These are phyloP conservation scores for Alentia gelatinosa DNA, from an alignment of 2,888 invertebrate species.

Conservation along the genomic window DNA sequence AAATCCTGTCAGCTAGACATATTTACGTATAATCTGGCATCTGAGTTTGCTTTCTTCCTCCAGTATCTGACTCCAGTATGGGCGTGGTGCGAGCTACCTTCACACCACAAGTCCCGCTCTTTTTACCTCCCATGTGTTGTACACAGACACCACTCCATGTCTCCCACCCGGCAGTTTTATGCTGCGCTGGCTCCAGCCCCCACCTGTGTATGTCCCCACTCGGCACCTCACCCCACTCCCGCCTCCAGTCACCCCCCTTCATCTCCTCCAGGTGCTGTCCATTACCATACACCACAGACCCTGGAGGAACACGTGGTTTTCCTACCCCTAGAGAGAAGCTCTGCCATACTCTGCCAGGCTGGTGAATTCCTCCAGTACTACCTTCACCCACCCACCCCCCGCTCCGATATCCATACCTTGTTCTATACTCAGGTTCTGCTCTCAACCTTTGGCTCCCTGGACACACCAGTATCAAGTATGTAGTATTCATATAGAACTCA, in stretches of 20 bases:
- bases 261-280: background rate
- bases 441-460: background rate
- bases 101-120: background rate
- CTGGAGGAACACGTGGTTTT: background rate
- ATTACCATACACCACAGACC: background rate
- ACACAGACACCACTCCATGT: background rate
- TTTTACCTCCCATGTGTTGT: background rate
- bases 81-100: background rate
- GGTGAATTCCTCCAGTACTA: background rate
- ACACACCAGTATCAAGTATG: no score
- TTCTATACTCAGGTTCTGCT: background rate
- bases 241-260: background rate
- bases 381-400: no score
- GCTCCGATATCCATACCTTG: no score
- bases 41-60: background rate
- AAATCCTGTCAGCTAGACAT: no score
- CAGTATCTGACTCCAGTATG: background rate
- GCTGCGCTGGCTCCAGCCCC: background rate
- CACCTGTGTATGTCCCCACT: background rate
- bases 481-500: no score
- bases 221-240: background rate
- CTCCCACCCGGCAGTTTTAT: background rate
- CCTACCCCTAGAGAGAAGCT: background rate
- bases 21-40: conserved; percentile 1
- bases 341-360: background rate